Evolutionary conservation across 2,888 invertebrate genomes (phyloP).

Genomic region (Pachydiplax longipennis): DNA sequence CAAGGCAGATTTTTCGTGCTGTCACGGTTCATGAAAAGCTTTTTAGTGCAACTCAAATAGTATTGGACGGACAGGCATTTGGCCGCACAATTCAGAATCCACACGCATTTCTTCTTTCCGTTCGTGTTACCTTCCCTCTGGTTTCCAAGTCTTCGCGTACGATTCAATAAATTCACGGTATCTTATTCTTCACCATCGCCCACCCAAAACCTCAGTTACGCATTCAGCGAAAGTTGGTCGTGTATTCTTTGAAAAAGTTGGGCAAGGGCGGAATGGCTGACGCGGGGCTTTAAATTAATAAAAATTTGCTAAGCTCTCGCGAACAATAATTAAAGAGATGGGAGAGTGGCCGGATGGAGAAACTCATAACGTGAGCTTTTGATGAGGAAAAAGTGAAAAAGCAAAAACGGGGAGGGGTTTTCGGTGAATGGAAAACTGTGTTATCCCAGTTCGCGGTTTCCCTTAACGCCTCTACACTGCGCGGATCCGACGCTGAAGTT

Average conservation of each 20-base stretch:
- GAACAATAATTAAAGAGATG: background rate
- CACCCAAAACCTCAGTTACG: too few relatives aligned
- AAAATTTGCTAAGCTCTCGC: background rate
- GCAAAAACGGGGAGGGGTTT: background rate
- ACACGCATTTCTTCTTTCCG: too few relatives aligned
- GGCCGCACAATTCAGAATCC: too few relatives aligned
- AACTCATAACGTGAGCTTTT: constrained; percentile 25
- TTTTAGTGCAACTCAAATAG: too few relatives aligned
- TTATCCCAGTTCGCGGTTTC: background rate
- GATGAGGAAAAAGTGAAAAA: background rate
- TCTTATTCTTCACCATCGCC: too few relatives aligned
- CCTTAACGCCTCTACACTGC: background rate
- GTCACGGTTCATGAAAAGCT: too few relatives aligned
- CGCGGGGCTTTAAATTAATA: background rate
- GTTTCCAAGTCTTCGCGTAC: too few relatives aligned
- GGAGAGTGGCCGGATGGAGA: background rate
- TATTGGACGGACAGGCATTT: too few relatives aligned
- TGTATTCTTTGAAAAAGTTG: background rate
- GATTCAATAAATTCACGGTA: too few relatives aligned
- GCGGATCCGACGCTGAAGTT: background rate
- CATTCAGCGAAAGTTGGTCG: too few relatives aligned
- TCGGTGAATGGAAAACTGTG: background rate
- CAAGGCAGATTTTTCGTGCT: too few relatives aligned
- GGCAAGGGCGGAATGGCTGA: background rate
- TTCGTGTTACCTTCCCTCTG: too few relatives aligned